Base-by-base conservation (phyloP, 2,797 vertebrate species). In the Atherinosoma microstoma region DNA sequence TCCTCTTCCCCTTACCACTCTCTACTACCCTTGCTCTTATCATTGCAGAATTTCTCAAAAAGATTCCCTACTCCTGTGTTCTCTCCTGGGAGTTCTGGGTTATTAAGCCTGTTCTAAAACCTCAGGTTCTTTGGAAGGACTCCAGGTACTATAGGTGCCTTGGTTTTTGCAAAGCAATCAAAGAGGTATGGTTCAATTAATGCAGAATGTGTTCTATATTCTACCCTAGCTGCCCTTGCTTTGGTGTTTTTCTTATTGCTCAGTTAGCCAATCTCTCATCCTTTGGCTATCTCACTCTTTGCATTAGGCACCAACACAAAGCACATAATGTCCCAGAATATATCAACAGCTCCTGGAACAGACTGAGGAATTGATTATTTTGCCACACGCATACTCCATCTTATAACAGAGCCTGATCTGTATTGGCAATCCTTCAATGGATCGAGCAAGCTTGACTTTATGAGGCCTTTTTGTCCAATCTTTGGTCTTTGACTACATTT, bases 1-100 rank as follows among this genome's bases (percentile, higher is more conserved):
- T 87, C 75, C 69, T 64, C 75, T 68, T 73, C 58, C 27, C 58
- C 57, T 36, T 54, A 67, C 70, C 58, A 18, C 58, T 58, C 65
- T 58, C 61, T n/a, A n/a, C n/a, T n/a, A n/a, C n/a, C n/a, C n/a
- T n/a, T 82, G 65, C 80, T 84, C 68, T 83, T 80, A 84, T 85
- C 76, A 42, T 64, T 76, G 63, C 67, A 71, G 76, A 80, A 84
- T 83, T 86, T 70, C 58, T 82, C 64, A 58, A 71, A 86, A 78
- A 73, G 62, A 85, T 69, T 64, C 67, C 40, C 75, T 64, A 76
- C 61, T 63, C 73, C 72, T 62, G 58, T 79, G 59, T 64, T 70
- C 73, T 71, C 76, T 59, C 57, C 29, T 63, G 75, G 22, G 62
- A 86, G 75, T 29, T 60, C 67, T 70, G 73, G 64, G 66, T 67